These are phyloP conservation scores for Andrena dorsata DNA, from an alignment of 2,888 invertebrate species.

Conservation along the genomic window DNA sequence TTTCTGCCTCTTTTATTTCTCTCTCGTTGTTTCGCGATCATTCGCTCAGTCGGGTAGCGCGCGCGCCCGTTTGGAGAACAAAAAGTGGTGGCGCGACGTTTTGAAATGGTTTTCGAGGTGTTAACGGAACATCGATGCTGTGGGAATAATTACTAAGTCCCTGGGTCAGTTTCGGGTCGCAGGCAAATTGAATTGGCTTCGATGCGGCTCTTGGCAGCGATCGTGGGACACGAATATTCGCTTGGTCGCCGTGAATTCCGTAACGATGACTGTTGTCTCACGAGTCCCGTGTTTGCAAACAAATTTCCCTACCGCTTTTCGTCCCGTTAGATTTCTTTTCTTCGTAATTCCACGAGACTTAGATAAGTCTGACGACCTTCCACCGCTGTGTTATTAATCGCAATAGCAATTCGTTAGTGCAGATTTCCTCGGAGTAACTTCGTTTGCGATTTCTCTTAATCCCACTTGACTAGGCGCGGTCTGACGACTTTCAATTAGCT, in stretches of 20 bases:
- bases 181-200: slow-evolving; percentile 64
- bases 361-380: too few species aligned
- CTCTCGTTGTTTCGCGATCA: background rate
- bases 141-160: slow-evolving; percentile 47
- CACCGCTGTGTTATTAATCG: background rate
- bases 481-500: background rate
- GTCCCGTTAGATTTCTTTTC: background rate
- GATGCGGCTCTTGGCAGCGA: slow-evolving; percentile 53
- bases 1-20: background rate
- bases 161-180: slow-evolving; percentile 32
- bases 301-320: slow-evolving; percentile 43
- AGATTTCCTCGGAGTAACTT: too few species aligned
- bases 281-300: slow-evolving; percentile 63
- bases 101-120: background rate
- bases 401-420: background rate
- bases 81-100: background rate
- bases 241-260: slow-evolving; percentile 47
- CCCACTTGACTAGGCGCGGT: background rate
- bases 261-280: slow-evolving; percentile 22
- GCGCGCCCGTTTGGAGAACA: background rate
- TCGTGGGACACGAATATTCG: slow-evolving; percentile 50
- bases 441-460: too few species aligned
- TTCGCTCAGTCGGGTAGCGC: background rate
- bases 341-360: background rate
- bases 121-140: background rate